Evolutionary conservation across 2,113 vertebrate genomes (phyloP), one percentile per base, ranked within the genome.

Genomic region (Perca flavescens): DNA sequence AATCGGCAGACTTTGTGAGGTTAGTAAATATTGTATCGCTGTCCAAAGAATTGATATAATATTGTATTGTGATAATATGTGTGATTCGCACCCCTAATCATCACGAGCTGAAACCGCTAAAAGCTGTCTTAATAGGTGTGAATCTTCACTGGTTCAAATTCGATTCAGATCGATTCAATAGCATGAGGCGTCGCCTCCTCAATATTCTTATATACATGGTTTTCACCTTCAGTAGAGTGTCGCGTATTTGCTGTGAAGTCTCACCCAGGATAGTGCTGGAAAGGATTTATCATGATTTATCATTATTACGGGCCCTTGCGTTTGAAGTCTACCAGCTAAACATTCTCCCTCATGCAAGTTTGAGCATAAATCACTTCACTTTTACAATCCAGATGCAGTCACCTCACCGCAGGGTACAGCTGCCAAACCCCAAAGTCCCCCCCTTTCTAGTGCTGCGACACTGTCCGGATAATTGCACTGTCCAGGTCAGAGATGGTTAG

Each of bases 331-430:
- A 64, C 56, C 67, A 63, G 47, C 78, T 61, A 58, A 50, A 80
- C 77, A 52, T 54, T 79, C 28, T 83, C 77, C 62, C n/a, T 81
- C 78, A 69, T 74, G 40, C 68, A 86, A 79, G 69, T 80, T 75
- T 87, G 74, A 86, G 67, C 77, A 63, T 81, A 82, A 87, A 84
- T 89, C 77, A 31, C 77, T 53, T 84, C 90, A 91, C 88, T 92
- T 84, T 34, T 34, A 34, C 34, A 91, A 83, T 84, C 76, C 78
- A 86, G 81, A 85, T 85, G 67, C 49, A 0, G 54, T 86, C 82
- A 86, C 72, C 36, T 87, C 85, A 46, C 81, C 6, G 60, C 73
- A 82, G 76, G 76, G 85, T 82, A 70, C 83, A 65, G 69, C 75
- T 34, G 16, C 67, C 8, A 43, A 36, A 61, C 70, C 67, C 82